phyloP scores from a whole-genome alignment of 2,888 invertebrate genomes.

The Eueremaeus valkanovi region DNA sequence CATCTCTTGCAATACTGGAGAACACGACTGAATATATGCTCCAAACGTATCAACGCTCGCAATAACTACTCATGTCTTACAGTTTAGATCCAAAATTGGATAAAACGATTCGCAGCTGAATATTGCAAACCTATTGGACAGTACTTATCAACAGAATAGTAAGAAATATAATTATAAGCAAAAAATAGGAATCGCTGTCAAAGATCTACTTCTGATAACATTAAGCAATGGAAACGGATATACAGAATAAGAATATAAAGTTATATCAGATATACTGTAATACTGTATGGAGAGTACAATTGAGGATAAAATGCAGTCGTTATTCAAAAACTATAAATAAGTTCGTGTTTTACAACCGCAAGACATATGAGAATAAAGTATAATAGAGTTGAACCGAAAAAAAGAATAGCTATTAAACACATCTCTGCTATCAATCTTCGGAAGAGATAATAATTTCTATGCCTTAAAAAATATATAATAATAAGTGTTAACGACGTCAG shows the following conservation, averaged over 20 bases:
- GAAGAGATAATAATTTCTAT: background rate
- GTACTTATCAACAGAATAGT: background rate
- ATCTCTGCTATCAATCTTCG: slow-evolving; percentile 6
- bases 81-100: background rate
- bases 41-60: background rate
- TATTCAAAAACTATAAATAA: background rate
- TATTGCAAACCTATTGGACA: background rate
- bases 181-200: background rate
- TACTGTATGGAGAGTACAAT: background rate
- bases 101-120: background rate
- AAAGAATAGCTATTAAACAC: too few species aligned
- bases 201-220: background rate
- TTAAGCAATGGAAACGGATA: background rate
- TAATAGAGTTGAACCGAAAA: background rate
- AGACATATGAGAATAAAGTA: background rate
- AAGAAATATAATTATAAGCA: background rate
- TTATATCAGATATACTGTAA: too few species aligned
- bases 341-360: background rate
- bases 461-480: slow-evolving; percentile 3
- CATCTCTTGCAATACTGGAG: background rate
- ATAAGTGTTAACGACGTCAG: slow-evolving; percentile 9
- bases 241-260: background rate
- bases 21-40: background rate
- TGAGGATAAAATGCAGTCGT: background rate
- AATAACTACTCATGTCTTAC: background rate